A percentile compares a stretch with the other conserved stretches of the same genome.
Evolutionary conservation across 2,797 vertebrate genomes (phyloP).

Genomic region (Poecilia gillii): DNA sequence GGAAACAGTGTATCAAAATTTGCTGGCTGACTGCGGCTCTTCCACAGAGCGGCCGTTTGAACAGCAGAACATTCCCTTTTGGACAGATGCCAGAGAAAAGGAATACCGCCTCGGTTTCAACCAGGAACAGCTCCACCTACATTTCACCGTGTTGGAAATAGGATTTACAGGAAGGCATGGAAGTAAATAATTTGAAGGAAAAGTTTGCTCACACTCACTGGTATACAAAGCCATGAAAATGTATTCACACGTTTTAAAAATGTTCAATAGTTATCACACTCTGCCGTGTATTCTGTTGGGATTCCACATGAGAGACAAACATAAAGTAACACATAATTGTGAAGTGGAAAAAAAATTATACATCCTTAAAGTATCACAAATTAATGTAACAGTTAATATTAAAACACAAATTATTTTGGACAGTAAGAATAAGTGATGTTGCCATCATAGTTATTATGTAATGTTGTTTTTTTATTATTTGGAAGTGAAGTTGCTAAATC

Average conservation of each 20-base stretch:
- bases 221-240: background rate
- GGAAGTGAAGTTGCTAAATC: background rate
- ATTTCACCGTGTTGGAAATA: slow-evolving; percentile 9
- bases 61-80: slow-evolving; percentile 24
- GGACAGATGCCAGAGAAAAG: slow-evolving; percentile 29
- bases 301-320: background rate
- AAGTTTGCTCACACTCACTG: background rate
- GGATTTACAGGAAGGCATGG: slow-evolving; percentile 13
- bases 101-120: slow-evolving; percentile 20
- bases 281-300: background rate
- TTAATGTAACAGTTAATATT: background rate
- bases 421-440: background rate
- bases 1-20: slow-evolving; percentile 7
- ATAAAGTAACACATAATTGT: background rate
- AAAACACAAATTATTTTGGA: background rate
- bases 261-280: background rate
- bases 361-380: background rate
- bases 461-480: background rate
- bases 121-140: slow-evolving; percentile 13
- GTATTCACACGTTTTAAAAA: background rate
- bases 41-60: slow-evolving; percentile 17
- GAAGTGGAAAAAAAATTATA: background rate
- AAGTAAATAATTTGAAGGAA: background rate
- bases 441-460: background rate
- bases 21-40: slow-evolving; percentile 1